A percentile compares a stretch with the other conserved stretches of the same genome.
phyloP scores from a whole-genome alignment of 2,888 invertebrate species.

The Microplitis manilae region DNA sequence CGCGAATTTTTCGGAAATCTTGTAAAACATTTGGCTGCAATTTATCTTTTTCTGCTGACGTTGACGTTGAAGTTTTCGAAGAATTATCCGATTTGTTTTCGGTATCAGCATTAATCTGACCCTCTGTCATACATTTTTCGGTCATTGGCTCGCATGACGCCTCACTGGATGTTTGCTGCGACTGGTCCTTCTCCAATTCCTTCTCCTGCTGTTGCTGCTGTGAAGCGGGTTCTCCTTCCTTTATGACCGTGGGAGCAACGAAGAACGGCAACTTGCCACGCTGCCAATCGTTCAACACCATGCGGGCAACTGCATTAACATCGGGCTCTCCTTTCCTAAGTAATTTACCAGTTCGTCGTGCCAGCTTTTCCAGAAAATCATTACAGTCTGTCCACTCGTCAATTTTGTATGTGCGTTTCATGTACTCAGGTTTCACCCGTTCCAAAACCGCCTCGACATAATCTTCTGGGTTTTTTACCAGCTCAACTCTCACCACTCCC shows the following conservation, averaged over 20 bases:
- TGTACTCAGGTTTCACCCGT: conserved; percentile 90
- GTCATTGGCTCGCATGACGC: conserved; percentile 71
- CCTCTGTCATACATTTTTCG: conserved; percentile 48
- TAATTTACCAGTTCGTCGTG: conserved; percentile 89
- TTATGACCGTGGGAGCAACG: conserved; percentile 80
- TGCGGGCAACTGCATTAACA: conserved; percentile 87
- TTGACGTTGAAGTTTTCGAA: conserved; percentile 8
- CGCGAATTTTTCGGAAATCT: conserved; percentile 87
- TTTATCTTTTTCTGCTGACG: conserved; percentile 30
- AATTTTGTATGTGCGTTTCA: conserved; percentile 91
- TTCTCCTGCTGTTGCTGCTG: neutral
- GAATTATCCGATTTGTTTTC: conserved; percentile 6
- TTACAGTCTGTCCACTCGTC: conserved; percentile 84
- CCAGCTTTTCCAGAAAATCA: conserved; percentile 94
- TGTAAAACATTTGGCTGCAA: conserved; percentile 75
- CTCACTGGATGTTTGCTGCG: conserved; percentile 22
- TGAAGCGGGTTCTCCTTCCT: neutral
- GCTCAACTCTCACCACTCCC: conserved; percentile 97
- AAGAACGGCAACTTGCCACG: conserved; percentile 97
- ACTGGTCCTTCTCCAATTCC: conserved; percentile 4
- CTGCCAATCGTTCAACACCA: conserved; percentile 99
- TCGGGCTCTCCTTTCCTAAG: conserved; percentile 98
- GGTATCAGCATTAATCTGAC: conserved; percentile 25
- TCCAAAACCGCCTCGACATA: conserved; percentile 90
- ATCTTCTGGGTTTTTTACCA: conserved; percentile 94